These are phyloP conservation scores for Strix uralensis DNA, from an alignment of 2,113 vertebrate species.

Conservation along the genomic window DNA sequence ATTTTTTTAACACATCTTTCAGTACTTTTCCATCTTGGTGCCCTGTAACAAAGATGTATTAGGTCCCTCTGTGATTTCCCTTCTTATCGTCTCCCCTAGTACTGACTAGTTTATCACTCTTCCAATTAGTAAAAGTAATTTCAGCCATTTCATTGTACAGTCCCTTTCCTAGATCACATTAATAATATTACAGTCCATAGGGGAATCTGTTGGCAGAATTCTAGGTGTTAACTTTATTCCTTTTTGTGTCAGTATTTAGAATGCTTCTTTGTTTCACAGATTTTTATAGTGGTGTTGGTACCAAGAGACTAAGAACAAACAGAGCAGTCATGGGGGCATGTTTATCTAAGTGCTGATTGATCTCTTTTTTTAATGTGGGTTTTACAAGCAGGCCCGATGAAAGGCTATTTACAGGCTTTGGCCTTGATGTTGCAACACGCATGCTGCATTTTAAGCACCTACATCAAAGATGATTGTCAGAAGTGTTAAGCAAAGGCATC, in stretches of 20 bases:
- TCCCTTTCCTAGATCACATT: background rate
- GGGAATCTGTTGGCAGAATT: conserved; percentile 3
- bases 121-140: background rate
- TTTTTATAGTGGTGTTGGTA: conserved; percentile 17
- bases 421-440: background rate
- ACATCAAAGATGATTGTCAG: background rate
- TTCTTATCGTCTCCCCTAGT: background rate
- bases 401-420: conserved; percentile 4
- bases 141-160: background rate
- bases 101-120: background rate
- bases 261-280: conserved; percentile 12
- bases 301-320: conserved; percentile 5
- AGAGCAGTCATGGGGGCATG: background rate
- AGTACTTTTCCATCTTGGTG: background rate
- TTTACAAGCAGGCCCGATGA: conserved; percentile 23
- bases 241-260: background rate
- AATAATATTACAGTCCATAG: background rate
- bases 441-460: background rate
- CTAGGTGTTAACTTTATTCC: conserved; percentile 22
- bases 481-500: background rate
- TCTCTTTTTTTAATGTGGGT: background rate
- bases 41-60: background rate
- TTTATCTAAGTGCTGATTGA: conserved; percentile 35
- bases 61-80: background rate
- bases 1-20: background rate